Conservation (phyloP, 2,797 vertebrate genomes). For the Coluber constrictor region DNA sequence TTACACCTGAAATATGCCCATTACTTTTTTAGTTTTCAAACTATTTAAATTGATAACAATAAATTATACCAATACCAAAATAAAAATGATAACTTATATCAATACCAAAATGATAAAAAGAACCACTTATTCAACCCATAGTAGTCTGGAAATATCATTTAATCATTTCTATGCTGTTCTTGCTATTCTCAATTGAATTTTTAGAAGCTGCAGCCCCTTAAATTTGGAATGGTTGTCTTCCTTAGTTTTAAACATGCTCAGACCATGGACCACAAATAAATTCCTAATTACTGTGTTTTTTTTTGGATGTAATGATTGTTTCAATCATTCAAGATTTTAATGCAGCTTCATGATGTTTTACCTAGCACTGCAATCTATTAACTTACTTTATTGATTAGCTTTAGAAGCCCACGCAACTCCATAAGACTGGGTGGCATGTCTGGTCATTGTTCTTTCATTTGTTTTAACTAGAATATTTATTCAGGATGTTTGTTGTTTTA, state of each 20-base stretch:
- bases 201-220: neutral
- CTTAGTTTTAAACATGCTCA: neutral
- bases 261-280: neutral
- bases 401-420: neutral
- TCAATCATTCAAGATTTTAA: neutral
- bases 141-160: neutral
- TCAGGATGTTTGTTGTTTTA: neutral
- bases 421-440: neutral
- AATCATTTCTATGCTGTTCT: neutral
- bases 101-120: neutral
- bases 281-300: neutral
- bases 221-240: neutral
- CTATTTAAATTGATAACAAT: neutral
- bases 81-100: neutral
- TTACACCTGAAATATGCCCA: neutral
- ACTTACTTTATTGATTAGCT: neutral
- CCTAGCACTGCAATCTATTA: neutral
- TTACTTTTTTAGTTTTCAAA: neutral
- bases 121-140: neutral
- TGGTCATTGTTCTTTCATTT: neutral
- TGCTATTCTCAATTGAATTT: neutral
- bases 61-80: neutral
- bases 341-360: neutral
- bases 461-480: neutral
- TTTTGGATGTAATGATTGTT: neutral